Conservation (phyloP, 2,797 vertebrate genomes). For the Oryzias sinensis region DNA sequence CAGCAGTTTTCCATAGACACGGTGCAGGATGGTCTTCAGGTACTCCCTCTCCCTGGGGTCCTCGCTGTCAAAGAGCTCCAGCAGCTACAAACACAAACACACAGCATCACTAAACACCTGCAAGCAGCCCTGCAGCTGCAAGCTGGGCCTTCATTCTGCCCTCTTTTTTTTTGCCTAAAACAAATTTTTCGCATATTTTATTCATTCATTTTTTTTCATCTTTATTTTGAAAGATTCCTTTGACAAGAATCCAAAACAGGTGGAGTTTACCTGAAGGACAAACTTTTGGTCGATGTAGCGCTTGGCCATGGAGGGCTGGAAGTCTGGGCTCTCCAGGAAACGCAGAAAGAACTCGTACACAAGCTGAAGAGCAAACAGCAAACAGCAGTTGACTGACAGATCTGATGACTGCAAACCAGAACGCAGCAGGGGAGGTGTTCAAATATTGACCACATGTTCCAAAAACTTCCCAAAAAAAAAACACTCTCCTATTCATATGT, state of each 20-base stretch:
- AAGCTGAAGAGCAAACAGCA: conserved; percentile 66
- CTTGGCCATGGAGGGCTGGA: conserved; percentile 92
- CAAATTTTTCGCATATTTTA: no score
- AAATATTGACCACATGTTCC: not conserved
- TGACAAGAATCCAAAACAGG: not conserved
- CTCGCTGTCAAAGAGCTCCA: conserved; percentile 92
- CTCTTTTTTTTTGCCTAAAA: not conserved
- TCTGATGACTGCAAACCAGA: not conserved
- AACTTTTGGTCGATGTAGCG: conserved; percentile 95
- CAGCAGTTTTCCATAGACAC: conserved; percentile 92
- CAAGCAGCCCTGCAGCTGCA: not conserved
- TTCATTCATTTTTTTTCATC: no score
- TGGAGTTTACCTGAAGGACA: conserved; percentile 81
- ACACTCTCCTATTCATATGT: no score
- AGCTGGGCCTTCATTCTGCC: not conserved
- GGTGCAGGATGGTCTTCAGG: conserved; percentile 92
- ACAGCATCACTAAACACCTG: conserved; percentile 17
- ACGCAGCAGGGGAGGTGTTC: not conserved
- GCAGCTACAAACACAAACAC: conserved; percentile 70
- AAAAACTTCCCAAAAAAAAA: no score
- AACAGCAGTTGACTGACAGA: not conserved
- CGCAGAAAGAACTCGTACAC: conserved; percentile 94
- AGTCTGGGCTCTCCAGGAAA: conserved; percentile 92
- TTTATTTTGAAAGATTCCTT: conserved; percentile 11
- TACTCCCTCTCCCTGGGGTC: conserved; percentile 92